Conservation (phyloP, 1,140 invertebrate species). For the Drosophila dunni region DNA sequence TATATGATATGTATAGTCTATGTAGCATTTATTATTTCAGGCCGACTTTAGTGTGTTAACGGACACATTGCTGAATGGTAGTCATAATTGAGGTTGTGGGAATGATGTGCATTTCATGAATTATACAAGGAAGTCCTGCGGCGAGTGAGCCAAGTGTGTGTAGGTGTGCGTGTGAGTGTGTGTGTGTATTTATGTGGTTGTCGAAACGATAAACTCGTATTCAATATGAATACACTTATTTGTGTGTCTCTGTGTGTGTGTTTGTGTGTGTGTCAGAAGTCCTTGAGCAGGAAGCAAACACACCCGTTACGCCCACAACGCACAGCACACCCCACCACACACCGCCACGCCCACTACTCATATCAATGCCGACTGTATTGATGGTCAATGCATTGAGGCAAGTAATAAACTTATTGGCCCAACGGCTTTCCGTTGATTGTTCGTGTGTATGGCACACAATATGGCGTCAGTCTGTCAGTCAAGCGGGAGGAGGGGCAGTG, state of each 20-base stretch:
- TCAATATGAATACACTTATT: slow-evolving; percentile 38
- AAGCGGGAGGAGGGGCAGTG: neutral
- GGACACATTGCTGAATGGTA: slow-evolving; percentile 58
- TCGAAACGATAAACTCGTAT: slow-evolving; percentile 46
- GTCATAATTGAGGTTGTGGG: slow-evolving; percentile 76
- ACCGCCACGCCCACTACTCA: neutral
- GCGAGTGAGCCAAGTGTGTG: slow-evolving; percentile 33
- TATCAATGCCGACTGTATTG: slow-evolving; percentile 46
- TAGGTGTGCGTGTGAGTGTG: slow-evolving; percentile 16
- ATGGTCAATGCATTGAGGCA: slow-evolving; percentile 75
- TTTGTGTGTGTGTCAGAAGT: slow-evolving; percentile 24
- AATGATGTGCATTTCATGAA: slow-evolving; percentile 82
- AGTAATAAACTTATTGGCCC: slow-evolving; percentile 82
- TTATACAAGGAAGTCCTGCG: slow-evolving; percentile 65
- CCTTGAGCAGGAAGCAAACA: slow-evolving; percentile 48
- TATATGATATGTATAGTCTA: neutral
- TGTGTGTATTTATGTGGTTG: slow-evolving; percentile 44
- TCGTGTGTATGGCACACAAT: slow-evolving; percentile 65
- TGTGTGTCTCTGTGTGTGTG: too few species aligned
- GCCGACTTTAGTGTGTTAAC: slow-evolving; percentile 36
- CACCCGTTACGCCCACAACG: slow-evolving; percentile 26
- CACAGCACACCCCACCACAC: slow-evolving; percentile 33
- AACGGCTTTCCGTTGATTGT: slow-evolving; percentile 69
- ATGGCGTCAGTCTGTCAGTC: slow-evolving; percentile 50
- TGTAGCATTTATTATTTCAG: slow-evolving; percentile 43